Evolutionary conservation across 2,113 vertebrate genomes (phyloP), one percentile per base, ranked within the genome.

Genomic region (Trichechus manatus): DNA sequence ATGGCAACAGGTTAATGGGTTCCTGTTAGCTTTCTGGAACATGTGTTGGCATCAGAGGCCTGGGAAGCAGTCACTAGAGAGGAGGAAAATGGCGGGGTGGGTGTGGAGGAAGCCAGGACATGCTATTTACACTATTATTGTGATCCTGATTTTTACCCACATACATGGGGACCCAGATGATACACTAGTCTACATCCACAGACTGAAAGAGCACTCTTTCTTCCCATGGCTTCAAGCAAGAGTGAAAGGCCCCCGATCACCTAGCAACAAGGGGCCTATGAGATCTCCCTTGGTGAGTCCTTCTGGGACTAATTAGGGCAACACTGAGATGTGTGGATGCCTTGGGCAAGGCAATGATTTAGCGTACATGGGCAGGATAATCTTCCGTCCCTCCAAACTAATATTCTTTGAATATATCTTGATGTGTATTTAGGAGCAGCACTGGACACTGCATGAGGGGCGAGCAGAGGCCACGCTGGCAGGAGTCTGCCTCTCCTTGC

Each of bases 391-490:
- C 27, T 79, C 66, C 25, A 13, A 50, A 53, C 7, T 39, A 64
- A 13, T 27, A 25, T n/a, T n/a, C 74, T 68, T 17, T 72, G 50
- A 36, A 13, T n/a, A 19, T 5, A 5, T 1, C 1, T 7, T 81
- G 23, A 6, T 0, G 2, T 33, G n/a, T 42, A 9, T 22, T 33
- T 42, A 63, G 44, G 17, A 53, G 42, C 17, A 39, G 29, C 42
- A 75, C 1, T 31, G 20, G 53, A 29, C 64, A 25, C 36, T 29
- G 8, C 5, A 15, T 0, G 2, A 17, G 6, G 31, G 50, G 4
- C 4, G 25, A 61, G 27, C 82, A 74, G 70, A 59, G 36, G 14
- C 36, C 27, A 29, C 14, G 59, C 50, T 44, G 63, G 90, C 64
- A 53, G 6, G 39, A 27, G 27, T 25, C 17, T 9, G 3, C 68